Conservation (phyloP, 2,888 invertebrate species). For the Icerya purchasi region DNA sequence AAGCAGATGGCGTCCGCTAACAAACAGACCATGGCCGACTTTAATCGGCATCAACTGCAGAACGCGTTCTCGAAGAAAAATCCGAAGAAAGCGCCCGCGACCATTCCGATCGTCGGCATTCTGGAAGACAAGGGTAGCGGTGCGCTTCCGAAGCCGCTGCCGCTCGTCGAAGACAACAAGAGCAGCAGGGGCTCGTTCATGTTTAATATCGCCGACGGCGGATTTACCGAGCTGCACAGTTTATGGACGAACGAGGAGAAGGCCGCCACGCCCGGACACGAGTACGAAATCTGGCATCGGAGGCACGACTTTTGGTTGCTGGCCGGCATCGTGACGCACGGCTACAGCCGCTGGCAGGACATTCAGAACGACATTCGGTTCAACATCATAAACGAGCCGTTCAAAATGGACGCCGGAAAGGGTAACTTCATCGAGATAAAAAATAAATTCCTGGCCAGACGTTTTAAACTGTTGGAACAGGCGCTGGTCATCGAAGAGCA, state of each 20-base stretch:
- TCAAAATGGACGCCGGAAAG: slow-evolving; percentile 96
- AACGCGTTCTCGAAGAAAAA: slow-evolving; percentile 14
- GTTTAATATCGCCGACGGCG: slow-evolving; percentile 99
- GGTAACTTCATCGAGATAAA: slow-evolving; percentile 98
- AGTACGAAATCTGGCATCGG: slow-evolving; percentile 98
- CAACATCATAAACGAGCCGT: slow-evolving; percentile 97
- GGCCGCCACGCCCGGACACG: slow-evolving; percentile 82
- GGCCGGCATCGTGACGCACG: slow-evolving; percentile 95
- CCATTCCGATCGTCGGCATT: slow-evolving; percentile 2
- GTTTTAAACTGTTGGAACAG: slow-evolving; percentile 95
- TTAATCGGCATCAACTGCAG: too few relatives aligned
- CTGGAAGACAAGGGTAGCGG: slow-evolving; percentile 2
- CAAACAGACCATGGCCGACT: not conserved
- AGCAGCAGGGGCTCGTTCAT: slow-evolving; percentile 49
- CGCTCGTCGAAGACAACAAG: slow-evolving; percentile 14
- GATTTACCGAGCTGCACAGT: slow-evolving; percentile 96
- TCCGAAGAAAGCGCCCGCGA: slow-evolving; percentile 28
- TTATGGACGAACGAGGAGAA: slow-evolving; percentile 96
- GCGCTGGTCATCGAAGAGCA: slow-evolving; percentile 98
- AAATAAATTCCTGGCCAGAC: slow-evolving; percentile 91
- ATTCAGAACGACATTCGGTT: slow-evolving; percentile 94
- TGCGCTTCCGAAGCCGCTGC: too few relatives aligned
- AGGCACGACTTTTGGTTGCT: slow-evolving; percentile 98
- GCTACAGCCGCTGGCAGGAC: slow-evolving; percentile 98
- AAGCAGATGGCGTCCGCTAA: not conserved